Base-by-base conservation (phyloP, 2,113 vertebrate species). In the Tringa solitaria region DNA sequence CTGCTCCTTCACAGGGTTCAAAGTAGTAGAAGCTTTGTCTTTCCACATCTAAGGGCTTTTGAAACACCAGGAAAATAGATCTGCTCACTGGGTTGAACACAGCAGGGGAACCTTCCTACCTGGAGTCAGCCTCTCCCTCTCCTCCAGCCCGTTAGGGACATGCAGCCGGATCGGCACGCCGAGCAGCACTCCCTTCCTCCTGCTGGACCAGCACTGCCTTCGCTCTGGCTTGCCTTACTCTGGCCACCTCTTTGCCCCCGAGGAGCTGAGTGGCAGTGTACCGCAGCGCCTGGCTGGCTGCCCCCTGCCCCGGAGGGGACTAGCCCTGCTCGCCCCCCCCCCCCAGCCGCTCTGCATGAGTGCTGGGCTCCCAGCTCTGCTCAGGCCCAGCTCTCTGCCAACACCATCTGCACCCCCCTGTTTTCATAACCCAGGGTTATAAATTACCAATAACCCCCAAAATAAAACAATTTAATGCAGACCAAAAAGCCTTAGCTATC, bases 61-160 rank as follows among this genome's bases (percentile, higher is more conserved):
- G 84, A 87, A 93, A 90, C 85, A 95, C 82, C 84, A 77, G 91
- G 88, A 97, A 95, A 91, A 97, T 43, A 74, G 69, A 84, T 94
- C 95, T 93, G 70, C 81, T 94, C 81, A 60, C 33, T 68, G 80
- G 83, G 82, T 53, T 89, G 57, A 80, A 88, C 79, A 59, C 65
- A 33, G 76, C 57, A 8, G 51, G 82, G 33, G 65, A 63, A n/a
- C 46, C 51, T 89, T 94, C 76, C 91, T 94, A 41, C 73, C 65
- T 74, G 65, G 68, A 67, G 20, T 64, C 64, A 46, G 30, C 64
- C 91, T 67, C 59, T 93, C 65, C 82, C 41, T 89, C 83, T 93
- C 84, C 94, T 84, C n/a, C 46, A 78, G 93, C 93, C 83, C 21
- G 2, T 72, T 28, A 80, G 87, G 87, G 75, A 82, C 41, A 45